Conservation (phyloP, 2,888 invertebrate genomes). For the Rhamnusium bicolor region DNA sequence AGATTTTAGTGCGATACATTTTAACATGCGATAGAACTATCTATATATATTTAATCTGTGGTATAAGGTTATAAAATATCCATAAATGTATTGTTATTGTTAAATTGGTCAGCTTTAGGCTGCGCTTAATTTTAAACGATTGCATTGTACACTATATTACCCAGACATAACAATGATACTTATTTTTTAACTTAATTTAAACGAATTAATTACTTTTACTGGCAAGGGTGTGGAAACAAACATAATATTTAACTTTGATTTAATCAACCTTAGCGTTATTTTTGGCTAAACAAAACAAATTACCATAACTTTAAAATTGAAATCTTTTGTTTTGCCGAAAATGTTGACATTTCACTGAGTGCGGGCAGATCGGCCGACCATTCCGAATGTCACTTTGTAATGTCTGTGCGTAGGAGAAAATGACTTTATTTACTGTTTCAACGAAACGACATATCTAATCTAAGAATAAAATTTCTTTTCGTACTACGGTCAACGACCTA, state of each 20-base stretch:
- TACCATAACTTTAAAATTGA: constrained; percentile 20
- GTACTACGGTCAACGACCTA: constrained; percentile 50
- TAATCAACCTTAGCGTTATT: constrained; percentile 16
- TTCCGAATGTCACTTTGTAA: constrained; percentile 24
- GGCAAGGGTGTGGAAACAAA: constrained; percentile 40
- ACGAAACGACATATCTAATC: constrained; percentile 42
- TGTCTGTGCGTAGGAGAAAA: constrained; percentile 43
- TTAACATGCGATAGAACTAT: too few species aligned
- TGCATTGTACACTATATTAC: not conserved
- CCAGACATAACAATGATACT: constrained; percentile 36
- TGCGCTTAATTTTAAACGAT: not conserved
- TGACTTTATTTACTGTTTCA: constrained; percentile 44
- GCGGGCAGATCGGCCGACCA: constrained; percentile 12
- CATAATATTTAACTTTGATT: constrained; percentile 3
- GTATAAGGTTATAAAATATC: not conserved
- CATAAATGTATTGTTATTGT: not conserved
- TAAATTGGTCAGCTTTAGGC: not conserved
- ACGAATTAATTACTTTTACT: constrained; percentile 42
- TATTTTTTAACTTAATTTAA: constrained; percentile 39
- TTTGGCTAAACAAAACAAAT: not conserved
- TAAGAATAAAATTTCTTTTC: constrained; percentile 51
- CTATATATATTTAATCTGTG: too few species aligned
- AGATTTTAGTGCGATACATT: too few species aligned
- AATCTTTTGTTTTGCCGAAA: constrained; percentile 28
- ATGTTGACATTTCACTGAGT: constrained; percentile 21